phyloP scores from a whole-genome alignment of 2,888 invertebrate genomes.

The Podabrus alpinus region DNA sequence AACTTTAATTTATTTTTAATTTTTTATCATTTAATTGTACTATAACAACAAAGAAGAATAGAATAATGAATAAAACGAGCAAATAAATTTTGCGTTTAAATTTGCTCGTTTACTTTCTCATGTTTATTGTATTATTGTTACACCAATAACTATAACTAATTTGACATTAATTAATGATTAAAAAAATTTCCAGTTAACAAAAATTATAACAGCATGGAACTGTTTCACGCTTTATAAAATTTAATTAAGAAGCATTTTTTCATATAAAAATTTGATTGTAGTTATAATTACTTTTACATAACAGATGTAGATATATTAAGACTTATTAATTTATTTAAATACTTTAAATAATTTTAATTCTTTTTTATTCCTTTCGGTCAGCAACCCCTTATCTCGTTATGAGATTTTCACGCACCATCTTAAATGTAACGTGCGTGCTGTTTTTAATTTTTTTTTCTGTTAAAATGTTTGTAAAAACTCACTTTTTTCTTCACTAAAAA shows the following conservation, averaged over 20 bases:
- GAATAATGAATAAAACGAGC: neutral
- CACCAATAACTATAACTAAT: constrained; percentile 3
- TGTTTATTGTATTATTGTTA: neutral
- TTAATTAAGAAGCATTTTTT: neutral
- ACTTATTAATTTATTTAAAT: neutral
- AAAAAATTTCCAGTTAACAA: constrained; percentile 1
- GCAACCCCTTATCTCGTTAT: neutral
- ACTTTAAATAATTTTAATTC: neutral
- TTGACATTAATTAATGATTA: constrained; percentile 2
- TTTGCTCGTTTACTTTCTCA: neutral
- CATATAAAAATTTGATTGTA: neutral
- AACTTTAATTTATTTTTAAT: neutral
- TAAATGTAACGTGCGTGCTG: neutral
- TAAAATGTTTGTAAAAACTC: neutral
- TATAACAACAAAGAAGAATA: neutral
- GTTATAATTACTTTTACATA: neutral
- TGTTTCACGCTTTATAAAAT: constrained; percentile 1
- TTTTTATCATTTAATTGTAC: neutral
- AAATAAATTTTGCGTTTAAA: neutral
- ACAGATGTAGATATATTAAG: neutral
- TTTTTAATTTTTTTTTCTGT: neutral
- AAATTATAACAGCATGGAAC: neutral
- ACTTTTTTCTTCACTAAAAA: neutral
- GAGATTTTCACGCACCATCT: neutral
- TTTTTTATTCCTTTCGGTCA: neutral